Evolutionary conservation across 2,797 vertebrate genomes (phyloP), one percentile per base, ranked within the genome.

Genomic region (Lepilemur ruficaudatus): DNA sequence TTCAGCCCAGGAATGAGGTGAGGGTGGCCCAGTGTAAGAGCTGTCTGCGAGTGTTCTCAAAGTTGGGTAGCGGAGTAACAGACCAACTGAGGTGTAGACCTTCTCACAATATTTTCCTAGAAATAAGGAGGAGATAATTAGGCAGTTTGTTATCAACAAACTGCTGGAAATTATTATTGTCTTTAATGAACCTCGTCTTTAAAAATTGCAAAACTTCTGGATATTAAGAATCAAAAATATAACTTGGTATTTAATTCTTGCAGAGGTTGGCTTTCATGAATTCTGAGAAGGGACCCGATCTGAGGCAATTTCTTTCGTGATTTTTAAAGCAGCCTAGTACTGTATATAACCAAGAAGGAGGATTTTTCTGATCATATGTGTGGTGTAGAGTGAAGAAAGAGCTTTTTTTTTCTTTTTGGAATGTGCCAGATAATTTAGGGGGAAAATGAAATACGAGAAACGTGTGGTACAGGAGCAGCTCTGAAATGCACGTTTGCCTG

Each of bases 171-270:
- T 87, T 83, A 38, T 86, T 73, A 50, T 93, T 22, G 55, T 90
- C 41, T 78, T 84, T 59, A 61, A 88, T 61, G 96, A 96, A 87
- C 22, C 41, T 59, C 61, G 10, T 2, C 72, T 86, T 83, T 93
- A 59, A 91, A 87, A 92, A 81, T 4, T 92, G 22, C 18, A 89
- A 82, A 92, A 46, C 35, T 80, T 81, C 2, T 10, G 5, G 59
- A 75, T 89, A 59, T 50, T 97, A 13, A 3, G 59, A 67, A 48
- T 46, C 48, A 0, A 93, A 59, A 81, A 20, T 63, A 97, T 20
- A 96, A 93, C 8, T 81, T 75, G 72, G 20, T 76, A 14, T 91
- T 97, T 96, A 91, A 91, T 80, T 95, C 67, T 92, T 89, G 22
- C 63, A 85, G 28, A 25, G 82, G 30, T 63, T 93, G 73, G 5